Evolutionary conservation across 2,113 vertebrate genomes (phyloP).

Genomic region (Neogobius melanostomus): DNA sequence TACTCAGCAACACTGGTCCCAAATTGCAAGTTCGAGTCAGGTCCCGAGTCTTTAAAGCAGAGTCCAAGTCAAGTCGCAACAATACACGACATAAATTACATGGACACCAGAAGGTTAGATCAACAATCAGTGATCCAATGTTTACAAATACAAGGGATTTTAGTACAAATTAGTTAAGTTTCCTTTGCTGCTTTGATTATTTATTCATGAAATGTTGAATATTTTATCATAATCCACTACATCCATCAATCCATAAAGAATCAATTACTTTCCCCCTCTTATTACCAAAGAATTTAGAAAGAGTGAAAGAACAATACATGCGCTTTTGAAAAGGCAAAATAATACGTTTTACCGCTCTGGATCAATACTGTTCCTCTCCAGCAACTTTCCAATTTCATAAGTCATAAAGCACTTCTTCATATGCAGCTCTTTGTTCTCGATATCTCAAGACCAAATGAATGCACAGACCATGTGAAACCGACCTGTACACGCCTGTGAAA

Average conservation of each 20-base stretch:
- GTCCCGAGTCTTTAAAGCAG: too few species aligned
- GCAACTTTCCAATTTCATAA: constrained; percentile 31
- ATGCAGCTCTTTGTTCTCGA: constrained; percentile 8
- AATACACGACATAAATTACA: too few species aligned
- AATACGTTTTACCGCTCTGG: neutral
- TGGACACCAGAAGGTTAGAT: too few species aligned
- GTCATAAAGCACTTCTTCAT: constrained; percentile 29
- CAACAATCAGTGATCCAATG: too few species aligned
- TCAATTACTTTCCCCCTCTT: neutral
- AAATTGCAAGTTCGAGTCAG: too few species aligned
- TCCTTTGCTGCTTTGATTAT: too few species aligned
- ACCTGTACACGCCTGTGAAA: neutral
- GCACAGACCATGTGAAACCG: constrained; percentile 5
- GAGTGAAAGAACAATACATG: neutral
- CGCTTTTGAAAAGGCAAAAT: constrained; percentile 18
- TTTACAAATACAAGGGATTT: too few species aligned
- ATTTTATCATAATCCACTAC: too few species aligned
- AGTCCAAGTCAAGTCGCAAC: too few species aligned
- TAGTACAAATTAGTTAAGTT: too few species aligned
- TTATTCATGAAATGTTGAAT: too few species aligned
- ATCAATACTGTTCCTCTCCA: constrained; percentile 47
- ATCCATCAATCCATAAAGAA: neutral
- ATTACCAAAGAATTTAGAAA: neutral
- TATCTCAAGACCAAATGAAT: constrained; percentile 18
- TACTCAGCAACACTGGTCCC: too few species aligned